phyloP scores from a whole-genome alignment of 2,797 vertebrate genomes.

The Siniperca obscura region DNA sequence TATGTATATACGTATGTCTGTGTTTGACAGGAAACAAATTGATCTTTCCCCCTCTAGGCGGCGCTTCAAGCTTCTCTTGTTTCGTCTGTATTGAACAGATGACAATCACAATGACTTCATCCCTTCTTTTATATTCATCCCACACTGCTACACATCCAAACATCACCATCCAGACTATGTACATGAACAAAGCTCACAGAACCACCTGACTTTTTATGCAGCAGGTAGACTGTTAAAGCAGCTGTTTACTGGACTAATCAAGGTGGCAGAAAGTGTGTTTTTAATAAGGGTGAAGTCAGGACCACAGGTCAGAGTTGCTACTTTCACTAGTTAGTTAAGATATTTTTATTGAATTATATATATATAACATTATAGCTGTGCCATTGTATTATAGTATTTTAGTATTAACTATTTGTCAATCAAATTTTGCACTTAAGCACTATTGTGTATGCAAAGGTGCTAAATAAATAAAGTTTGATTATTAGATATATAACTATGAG shows the following conservation, averaged over 20 bases:
- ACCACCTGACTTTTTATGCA: neutral
- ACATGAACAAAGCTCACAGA: neutral
- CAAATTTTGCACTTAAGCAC: neutral
- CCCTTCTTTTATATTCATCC: constrained; percentile 12
- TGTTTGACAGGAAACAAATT: constrained; percentile 24
- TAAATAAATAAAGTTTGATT: neutral
- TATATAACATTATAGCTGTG: neutral
- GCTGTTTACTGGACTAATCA: neutral
- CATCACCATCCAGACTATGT: constrained; percentile 4
- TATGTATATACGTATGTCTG: neutral
- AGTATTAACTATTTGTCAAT: neutral
- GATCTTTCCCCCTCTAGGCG: neutral
- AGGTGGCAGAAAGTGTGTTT: neutral
- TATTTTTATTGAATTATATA: too few relatives aligned
- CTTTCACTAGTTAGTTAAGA: neutral
- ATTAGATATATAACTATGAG: neutral
- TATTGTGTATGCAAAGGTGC: neutral
- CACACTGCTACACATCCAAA: constrained; percentile 9
- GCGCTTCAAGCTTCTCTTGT: constrained; percentile 23
- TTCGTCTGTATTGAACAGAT: constrained; percentile 22
- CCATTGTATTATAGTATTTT: neutral
- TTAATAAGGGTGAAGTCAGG: neutral
- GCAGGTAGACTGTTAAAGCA: neutral
- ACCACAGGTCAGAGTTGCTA: neutral
- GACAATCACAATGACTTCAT: constrained; percentile 32